A percentile compares a stretch with the other conserved stretches of the same genome.
Evolutionary conservation across 2,113 vertebrate genomes (phyloP).

Genomic region (Gallinago jamesoni): DNA sequence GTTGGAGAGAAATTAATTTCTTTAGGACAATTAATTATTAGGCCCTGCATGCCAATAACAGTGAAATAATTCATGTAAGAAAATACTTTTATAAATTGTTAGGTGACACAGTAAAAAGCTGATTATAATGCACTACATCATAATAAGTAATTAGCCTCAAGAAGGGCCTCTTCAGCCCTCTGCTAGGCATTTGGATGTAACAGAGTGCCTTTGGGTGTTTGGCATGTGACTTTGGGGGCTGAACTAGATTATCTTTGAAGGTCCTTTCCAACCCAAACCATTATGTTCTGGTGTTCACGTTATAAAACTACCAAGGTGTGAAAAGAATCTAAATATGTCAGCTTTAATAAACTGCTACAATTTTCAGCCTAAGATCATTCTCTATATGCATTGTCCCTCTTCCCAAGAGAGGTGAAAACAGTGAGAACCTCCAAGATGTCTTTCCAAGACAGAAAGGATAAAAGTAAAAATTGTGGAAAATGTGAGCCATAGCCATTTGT

Average conservation of each 20-base stretch:
- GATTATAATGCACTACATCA: neutral
- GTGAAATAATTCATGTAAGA: neutral
- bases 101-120: neutral
- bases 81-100: neutral
- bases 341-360: neutral
- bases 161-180: neutral
- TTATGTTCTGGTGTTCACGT: neutral
- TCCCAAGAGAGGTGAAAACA: neutral
- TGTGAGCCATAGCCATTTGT: neutral
- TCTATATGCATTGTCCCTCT: neutral
- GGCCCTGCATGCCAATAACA: neutral
- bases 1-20: neutral
- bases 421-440: neutral
- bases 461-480: neutral
- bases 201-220: neutral
- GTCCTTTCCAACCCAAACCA: neutral
- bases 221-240: fast-evolving
- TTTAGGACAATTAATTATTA: neutral
- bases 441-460: neutral
- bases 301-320: neutral
- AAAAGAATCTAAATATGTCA: neutral
- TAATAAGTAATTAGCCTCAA: neutral
- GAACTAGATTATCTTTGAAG: neutral
- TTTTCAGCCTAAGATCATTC: neutral
- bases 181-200: neutral